Percentiles rank a stretch among this genome's conserved stretches.
Conservation (phyloP, 2,888 invertebrate genomes). For the Amphipyra berbera region DNA sequence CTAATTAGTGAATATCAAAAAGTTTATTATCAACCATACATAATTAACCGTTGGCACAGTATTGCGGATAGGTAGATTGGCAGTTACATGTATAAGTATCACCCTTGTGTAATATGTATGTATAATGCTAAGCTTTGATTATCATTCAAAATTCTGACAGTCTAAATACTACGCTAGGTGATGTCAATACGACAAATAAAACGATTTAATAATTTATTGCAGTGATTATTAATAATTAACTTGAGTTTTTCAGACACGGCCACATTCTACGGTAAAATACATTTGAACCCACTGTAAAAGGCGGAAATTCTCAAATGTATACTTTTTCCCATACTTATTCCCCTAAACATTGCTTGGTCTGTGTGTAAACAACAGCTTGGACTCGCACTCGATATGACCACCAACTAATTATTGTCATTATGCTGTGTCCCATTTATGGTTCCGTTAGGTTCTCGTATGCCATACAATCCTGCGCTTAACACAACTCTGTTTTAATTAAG, state of each 20-base stretch:
- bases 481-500: no score
- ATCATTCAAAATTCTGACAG: constrained; percentile 43
- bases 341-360: constrained; percentile 6
- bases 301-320: neutral
- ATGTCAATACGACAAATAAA: constrained; percentile 53
- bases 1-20: constrained; percentile 77
- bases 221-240: constrained; percentile 14
- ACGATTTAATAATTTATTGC: constrained; percentile 17
- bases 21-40: constrained; percentile 84
- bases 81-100: constrained; percentile 61
- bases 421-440: neutral
- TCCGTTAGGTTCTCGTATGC: neutral
- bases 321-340: neutral
- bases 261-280: neutral
- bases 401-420: constrained; percentile 23
- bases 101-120: constrained; percentile 48
- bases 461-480: neutral
- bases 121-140: constrained; percentile 68
- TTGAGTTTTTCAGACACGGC: neutral
- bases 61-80: constrained; percentile 73
- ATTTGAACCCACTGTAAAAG: constrained; percentile 15
- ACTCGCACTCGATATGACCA: constrained; percentile 12
- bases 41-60: constrained; percentile 83
- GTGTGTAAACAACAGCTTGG: constrained; percentile 7
- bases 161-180: constrained; percentile 36